Evolutionary conservation across 2,888 invertebrate genomes (phyloP).

Genomic region (Chymomyza procnemis): DNA sequence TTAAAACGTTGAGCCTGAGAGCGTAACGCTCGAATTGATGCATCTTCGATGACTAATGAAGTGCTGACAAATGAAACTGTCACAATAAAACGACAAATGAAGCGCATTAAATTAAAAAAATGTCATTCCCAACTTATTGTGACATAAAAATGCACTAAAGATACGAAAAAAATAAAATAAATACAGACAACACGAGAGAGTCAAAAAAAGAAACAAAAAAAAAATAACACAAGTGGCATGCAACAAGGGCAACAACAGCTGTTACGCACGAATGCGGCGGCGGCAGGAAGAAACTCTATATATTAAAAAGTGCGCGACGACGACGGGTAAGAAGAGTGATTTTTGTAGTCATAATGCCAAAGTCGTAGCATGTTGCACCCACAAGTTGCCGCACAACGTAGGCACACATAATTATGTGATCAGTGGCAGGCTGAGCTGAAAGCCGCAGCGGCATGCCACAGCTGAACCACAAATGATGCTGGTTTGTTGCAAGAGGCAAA

Average conservation of each 20-base stretch:
- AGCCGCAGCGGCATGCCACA: conserved; percentile 15
- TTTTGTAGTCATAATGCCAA: background rate
- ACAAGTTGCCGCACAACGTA: conserved; percentile 14
- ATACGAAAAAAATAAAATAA: conserved; percentile 9
- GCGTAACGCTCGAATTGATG: conserved; percentile 16
- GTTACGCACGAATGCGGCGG: conserved; percentile 5
- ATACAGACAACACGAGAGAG: conserved; percentile 5
- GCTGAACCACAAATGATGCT: conserved; percentile 55
- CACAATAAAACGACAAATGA: conserved; percentile 63
- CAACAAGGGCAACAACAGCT: conserved; percentile 11
- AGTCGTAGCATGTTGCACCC: conserved; percentile 36
- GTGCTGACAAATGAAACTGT: conserved; percentile 67
- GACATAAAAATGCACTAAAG: conserved; percentile 59
- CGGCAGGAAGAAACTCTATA: background rate
- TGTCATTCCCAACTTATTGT: conserved; percentile 49
- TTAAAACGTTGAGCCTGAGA: too few relatives aligned
- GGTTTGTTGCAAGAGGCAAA: conserved; percentile 28
- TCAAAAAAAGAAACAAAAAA: conserved; percentile 17
- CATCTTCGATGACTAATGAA: conserved; percentile 58
- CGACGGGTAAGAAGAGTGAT: background rate
- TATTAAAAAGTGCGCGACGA: background rate
- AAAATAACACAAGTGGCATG: conserved; percentile 1
- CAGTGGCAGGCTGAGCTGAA: background rate
- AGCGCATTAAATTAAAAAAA: conserved; percentile 51
- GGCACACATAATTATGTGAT: background rate